Conservation (phyloP, 92 coral and sea anemone genomes). For the Epizoanthus illoricatus region DNA sequence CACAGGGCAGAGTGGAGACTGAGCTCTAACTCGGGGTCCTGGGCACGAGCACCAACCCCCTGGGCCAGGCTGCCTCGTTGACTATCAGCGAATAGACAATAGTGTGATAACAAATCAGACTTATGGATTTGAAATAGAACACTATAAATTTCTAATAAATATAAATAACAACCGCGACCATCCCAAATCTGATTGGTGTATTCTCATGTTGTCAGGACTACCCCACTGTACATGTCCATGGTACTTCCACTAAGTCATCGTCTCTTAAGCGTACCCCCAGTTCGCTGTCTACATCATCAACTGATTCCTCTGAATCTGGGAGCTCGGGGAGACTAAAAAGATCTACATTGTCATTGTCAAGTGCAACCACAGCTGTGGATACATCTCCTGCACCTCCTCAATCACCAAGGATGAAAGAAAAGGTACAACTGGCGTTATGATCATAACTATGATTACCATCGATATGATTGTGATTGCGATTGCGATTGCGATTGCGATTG, state of each 20-base stretch:
- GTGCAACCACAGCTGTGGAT: slow-evolving; percentile 51
- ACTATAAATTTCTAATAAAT: background rate
- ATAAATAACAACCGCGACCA: background rate
- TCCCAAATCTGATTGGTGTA: background rate
- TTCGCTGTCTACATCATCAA: slow-evolving; percentile 66
- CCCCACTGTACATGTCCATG: slow-evolving; percentile 4
- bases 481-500: too few relatives aligned
- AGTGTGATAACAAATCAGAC: too few relatives aligned
- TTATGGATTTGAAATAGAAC: too few relatives aligned
- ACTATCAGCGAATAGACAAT: too few relatives aligned
- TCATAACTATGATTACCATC: too few relatives aligned
- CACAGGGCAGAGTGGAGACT: too few relatives aligned
- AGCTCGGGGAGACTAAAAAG: slow-evolving; percentile 50
- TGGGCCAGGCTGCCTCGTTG: too few relatives aligned
- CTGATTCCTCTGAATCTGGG: slow-evolving; percentile 57
- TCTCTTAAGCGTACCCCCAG: slow-evolving; percentile 77
- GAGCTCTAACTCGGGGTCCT: too few relatives aligned
- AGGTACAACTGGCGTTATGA: background rate
- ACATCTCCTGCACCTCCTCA: background rate
- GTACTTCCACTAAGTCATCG: slow-evolving; percentile 44
- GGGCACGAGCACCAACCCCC: too few relatives aligned
- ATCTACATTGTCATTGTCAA: slow-evolving; percentile 49
- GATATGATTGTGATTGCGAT: too few relatives aligned
- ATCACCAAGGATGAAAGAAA: slow-evolving; percentile 24
- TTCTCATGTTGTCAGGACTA: background rate